Base-by-base conservation (phyloP, 2,888 invertebrate genomes). In the Therioaphis trifolii region DNA sequence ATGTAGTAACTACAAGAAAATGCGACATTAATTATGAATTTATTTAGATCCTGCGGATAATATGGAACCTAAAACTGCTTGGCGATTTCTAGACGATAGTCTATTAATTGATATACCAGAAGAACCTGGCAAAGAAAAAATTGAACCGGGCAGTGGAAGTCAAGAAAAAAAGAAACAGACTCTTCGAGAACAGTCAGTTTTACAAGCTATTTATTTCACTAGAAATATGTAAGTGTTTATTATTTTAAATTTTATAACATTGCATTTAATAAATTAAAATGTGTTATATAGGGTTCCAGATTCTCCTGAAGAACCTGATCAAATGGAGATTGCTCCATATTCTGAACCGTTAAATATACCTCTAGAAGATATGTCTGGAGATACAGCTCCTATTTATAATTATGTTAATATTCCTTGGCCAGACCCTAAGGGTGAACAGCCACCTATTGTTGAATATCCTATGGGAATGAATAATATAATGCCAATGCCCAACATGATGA, bases 141-240 rank as follows among this genome's bases (percentile, higher is more conserved):
- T 87, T 4, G 87, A 86, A 43, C 91, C 93, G 85, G 95, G 95
- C 35, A 92, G 91, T 88, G 94, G 94, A 87, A 97, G 97, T 88
- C 92, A 93, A 87, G 97, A 98, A 90, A 95, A 93, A 88, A 93
- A 93, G 84, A 93, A 96, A 77, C 97, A 98, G 89, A 93, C 94
- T 86, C 93, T 95, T 77, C 91, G 97, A 27, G 97, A 98, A 89
- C 94, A 94, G 88, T 93, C 93, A 58, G 94, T 95, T 2, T 90
- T 97, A 29, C 94, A 86, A 87, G 94, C 95, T 0, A 89, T 96
- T 27, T 95, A 95, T 89, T 95, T 95, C 88, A 93, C 93, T 86
- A 92, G 93, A 84, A 85, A 85, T 71, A 84, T 85, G 86, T 86
- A 85, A 85, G 86, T 85, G 74, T 61, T 27, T 71, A 29, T 27